Conservation (phyloP, 2,888 invertebrate genomes). For the Xestia ashworthii region DNA sequence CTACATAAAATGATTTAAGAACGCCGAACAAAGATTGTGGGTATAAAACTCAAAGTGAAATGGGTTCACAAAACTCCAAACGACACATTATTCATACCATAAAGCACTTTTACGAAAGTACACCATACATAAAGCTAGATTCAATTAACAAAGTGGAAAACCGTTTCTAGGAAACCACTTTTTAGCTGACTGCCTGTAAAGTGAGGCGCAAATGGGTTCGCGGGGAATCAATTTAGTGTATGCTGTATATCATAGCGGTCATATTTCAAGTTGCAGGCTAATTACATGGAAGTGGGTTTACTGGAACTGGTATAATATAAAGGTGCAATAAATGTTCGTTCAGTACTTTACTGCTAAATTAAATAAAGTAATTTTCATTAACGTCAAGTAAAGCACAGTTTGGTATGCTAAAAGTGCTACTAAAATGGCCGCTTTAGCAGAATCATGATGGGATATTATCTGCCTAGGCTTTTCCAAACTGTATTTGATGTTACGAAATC, state of each 20-base stretch:
- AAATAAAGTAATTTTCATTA: background rate
- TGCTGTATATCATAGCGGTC: slow-evolving; percentile 29
- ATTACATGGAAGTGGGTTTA: slow-evolving; percentile 39
- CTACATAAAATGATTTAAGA: background rate
- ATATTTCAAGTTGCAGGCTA: slow-evolving; percentile 60
- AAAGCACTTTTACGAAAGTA: background rate
- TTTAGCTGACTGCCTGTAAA: slow-evolving; percentile 18
- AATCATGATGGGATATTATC: no score
- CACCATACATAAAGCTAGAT: background rate
- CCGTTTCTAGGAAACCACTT: slow-evolving; percentile 15
- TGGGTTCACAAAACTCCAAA: background rate
- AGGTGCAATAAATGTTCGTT: background rate
- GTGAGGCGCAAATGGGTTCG: slow-evolving; percentile 22
- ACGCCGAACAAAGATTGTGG: background rate
- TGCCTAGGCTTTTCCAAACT: no score
- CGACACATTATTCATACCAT: background rate
- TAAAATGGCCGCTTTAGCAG: no score
- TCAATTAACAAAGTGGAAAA: slow-evolving; percentile 6
- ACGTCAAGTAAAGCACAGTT: background rate
- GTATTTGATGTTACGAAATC: no score
- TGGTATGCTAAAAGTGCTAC: background rate
- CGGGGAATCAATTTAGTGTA: slow-evolving; percentile 58
- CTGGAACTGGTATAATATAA: slow-evolving; percentile 12
- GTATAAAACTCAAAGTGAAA: background rate
- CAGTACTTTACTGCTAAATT: background rate